Evolutionary conservation across 2,113 vertebrate genomes (phyloP).

Genomic region (zebrafish (Danio rerio)): DNA sequence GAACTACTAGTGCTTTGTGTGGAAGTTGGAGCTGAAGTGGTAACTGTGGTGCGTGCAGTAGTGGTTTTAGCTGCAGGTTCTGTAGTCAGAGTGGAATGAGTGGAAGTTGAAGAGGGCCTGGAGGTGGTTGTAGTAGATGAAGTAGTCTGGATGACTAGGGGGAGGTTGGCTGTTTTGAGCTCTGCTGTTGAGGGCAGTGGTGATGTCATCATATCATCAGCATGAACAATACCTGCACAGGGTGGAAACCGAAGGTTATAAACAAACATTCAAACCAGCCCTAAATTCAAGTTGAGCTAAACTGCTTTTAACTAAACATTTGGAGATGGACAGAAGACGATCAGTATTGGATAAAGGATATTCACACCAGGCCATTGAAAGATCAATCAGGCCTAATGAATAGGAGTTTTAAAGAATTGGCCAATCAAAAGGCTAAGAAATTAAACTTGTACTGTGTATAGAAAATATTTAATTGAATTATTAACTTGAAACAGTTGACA

Average conservation of each 20-base stretch:
- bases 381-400: no score
- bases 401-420: no score
- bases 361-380: no score
- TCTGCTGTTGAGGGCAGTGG: not conserved
- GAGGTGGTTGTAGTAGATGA: not conserved
- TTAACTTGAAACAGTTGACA: no score
- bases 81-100: not conserved
- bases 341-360: no score
- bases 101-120: not conserved
- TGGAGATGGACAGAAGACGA: no score
- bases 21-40: constrained; percentile 38
- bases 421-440: no score
- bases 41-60: not conserved
- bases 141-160: not conserved
- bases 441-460: no score
- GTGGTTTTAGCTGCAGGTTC: not conserved
- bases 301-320: no score
- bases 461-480: no score
- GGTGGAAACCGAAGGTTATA: not conserved
- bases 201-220: not conserved
- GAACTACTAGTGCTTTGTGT: not conserved
- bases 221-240: constrained; percentile 38
- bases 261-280: no score
- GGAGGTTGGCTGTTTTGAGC: not conserved
- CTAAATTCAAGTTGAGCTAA: no score